phyloP scores from a whole-genome alignment of 1,140 invertebrate species.

The Aplysia californica region DNA sequence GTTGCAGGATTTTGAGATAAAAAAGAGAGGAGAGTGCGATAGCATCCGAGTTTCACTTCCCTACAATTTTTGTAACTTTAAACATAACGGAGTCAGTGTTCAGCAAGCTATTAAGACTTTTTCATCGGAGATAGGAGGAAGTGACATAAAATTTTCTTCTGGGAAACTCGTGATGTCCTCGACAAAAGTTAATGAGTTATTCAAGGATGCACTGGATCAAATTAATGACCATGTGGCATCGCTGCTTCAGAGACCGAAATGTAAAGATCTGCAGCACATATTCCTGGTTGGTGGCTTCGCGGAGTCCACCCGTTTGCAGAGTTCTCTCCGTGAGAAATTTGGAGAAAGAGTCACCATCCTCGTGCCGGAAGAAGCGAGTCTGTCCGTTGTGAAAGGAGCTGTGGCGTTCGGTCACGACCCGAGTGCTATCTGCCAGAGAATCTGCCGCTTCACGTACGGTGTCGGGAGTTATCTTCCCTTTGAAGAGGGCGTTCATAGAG shows the following conservation, averaged over 20 bases:
- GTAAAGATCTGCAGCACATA: slow-evolving; percentile 69
- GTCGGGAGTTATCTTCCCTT: slow-evolving; percentile 72
- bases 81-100: slow-evolving; percentile 49
- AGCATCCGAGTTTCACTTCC: slow-evolving; percentile 59
- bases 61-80: slow-evolving; percentile 62
- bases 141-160: slow-evolving; percentile 57
- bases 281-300: slow-evolving; percentile 75
- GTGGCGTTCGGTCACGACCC: slow-evolving; percentile 74
- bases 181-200: slow-evolving; percentile 50
- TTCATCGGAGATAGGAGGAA: slow-evolving; percentile 33
- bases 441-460: slow-evolving; percentile 73
- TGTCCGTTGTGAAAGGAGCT: slow-evolving; percentile 68
- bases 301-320: slow-evolving; percentile 72
- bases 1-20: slow-evolving; percentile 64
- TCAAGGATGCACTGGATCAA: slow-evolving; percentile 52
- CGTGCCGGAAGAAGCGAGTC: slow-evolving; percentile 69
- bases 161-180: slow-evolving; percentile 59
- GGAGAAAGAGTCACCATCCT: slow-evolving; percentile 69
- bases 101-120: slow-evolving; percentile 58
- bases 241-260: slow-evolving; percentile 52
- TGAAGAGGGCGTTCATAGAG: slow-evolving; percentile 69
- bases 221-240: slow-evolving; percentile 57
- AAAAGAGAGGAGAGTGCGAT: slow-evolving; percentile 62
- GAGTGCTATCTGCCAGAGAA: slow-evolving; percentile 70
- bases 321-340: slow-evolving; percentile 69